Base-by-base conservation (phyloP, 2,888 invertebrate genomes). In the Heliconius hortense region DNA sequence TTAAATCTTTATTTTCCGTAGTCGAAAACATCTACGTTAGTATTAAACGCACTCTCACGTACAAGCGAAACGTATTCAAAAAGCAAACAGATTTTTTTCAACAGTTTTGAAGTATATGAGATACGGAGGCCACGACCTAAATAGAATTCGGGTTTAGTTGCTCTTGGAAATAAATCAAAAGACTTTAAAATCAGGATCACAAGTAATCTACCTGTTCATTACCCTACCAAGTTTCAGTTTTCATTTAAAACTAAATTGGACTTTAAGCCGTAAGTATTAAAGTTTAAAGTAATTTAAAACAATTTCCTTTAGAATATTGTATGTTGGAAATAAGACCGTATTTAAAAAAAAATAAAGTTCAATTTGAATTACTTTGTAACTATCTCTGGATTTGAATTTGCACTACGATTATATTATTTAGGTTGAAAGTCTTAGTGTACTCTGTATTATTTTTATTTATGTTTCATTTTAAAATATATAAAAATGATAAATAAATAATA, bases 101-200 rank as follows among this genome's bases (percentile, higher is more conserved):
- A 43, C 7, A 43, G 24, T 39, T 59, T 68, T 60, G 64, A 79
- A 75, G 74, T 71, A 74, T 79, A 76, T 78, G 75, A 62, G 75
- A 79, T 78, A 82, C 53, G 3, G 53, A 53, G 48, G n/a, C 82
- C 81, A 79, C 81, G 79, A 82, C 79, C 83, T 80, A 84, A 84
- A 84, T 83, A 84, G 82, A 85, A 84, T 85, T 83, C 78, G 78
- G 82, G 86, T 86, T 56, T 84, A 87, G 86, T 86, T 86, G 81
- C 78, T 82, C 84, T 85, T 87, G 88, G 89, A 90, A 91, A 90
- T 88, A 91, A 91, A 89, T 88, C 85, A 87, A 84, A 85, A 81
- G 85, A 85, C 84, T 89, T 89, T 86, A 88, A 90, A 90, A 86
- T 87, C 86, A 83, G 86, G 86, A 87, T 85, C 84, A 80, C 80